Evolutionary conservation across 2,797 vertebrate genomes (phyloP).

Genomic region (Taeniopygia guttata): DNA sequence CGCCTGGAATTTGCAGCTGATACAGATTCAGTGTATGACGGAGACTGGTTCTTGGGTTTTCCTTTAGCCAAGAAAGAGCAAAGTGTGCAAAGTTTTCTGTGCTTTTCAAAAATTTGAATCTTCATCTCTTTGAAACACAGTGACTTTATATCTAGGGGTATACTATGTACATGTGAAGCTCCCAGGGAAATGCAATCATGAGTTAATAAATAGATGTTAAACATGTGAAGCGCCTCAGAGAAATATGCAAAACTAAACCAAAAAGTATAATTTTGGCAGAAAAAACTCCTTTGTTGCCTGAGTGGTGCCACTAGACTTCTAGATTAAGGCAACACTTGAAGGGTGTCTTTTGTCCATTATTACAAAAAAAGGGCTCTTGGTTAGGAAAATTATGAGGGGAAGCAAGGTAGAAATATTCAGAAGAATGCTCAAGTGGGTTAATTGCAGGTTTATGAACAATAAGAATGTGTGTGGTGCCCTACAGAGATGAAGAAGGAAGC

Average conservation of each 20-base stretch:
- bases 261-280: not conserved
- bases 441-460: not conserved
- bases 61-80: not conserved
- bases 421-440: not conserved
- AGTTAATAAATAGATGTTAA: slow-evolving; percentile 5
- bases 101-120: not conserved
- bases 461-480: not conserved
- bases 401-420: not conserved
- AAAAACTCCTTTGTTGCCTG: not conserved
- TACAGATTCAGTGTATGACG: not conserved
- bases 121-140: not conserved
- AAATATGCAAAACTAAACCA: not conserved
- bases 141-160: not conserved
- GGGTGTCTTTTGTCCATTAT: not conserved
- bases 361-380: not conserved
- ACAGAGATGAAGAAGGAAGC: not conserved
- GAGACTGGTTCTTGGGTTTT: not conserved
- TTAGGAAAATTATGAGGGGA: not conserved
- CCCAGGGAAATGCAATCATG: not conserved
- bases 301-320: not conserved
- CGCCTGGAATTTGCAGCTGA: not conserved
- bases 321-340: not conserved
- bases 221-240: not conserved
- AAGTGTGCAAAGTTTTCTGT: not conserved
- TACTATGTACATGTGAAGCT: not conserved